These are phyloP conservation scores for Aporophyla lueneburgensis DNA, from an alignment of 2,888 invertebrate genomes.

Conservation along the genomic window DNA sequence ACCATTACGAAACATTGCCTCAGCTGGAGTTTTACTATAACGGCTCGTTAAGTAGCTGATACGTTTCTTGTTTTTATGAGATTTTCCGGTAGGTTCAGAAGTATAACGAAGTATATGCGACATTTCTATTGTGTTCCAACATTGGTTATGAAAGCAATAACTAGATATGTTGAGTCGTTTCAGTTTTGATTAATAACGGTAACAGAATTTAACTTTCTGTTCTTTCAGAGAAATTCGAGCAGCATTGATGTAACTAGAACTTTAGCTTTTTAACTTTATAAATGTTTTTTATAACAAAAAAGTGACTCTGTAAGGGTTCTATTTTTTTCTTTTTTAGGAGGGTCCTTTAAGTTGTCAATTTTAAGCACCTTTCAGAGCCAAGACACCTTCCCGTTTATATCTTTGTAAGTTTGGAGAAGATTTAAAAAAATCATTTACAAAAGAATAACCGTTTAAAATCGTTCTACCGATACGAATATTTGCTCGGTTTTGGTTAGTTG, in stretches of 20 bases:
- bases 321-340: no score
- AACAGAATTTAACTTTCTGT: not conserved
- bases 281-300: not conserved
- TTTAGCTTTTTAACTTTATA: not conserved
- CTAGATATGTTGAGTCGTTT: not conserved
- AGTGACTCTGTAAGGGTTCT: not conserved
- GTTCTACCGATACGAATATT: slow-evolving; percentile 26
- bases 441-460: slow-evolving; percentile 1
- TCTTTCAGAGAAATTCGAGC: not conserved
- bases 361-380: not conserved
- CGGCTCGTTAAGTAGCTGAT: slow-evolving; percentile 14
- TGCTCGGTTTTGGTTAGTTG: slow-evolving; percentile 18
- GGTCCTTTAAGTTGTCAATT: rapidly evolving
- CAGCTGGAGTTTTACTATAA: slow-evolving; percentile 3
- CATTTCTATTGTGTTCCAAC: not conserved
- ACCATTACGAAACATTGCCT: slow-evolving; percentile 28
- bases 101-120: no score
- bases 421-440: slow-evolving; percentile 8
- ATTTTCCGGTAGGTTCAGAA: not conserved
- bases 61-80: slow-evolving; percentile 22
- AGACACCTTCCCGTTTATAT: no score
- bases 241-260: not conserved
- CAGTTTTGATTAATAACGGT: not conserved
- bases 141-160: not conserved
- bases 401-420: not conserved